Evolutionary conservation across 2,113 vertebrate species (phyloP).

Genomic region (Notechis scutatus): DNA sequence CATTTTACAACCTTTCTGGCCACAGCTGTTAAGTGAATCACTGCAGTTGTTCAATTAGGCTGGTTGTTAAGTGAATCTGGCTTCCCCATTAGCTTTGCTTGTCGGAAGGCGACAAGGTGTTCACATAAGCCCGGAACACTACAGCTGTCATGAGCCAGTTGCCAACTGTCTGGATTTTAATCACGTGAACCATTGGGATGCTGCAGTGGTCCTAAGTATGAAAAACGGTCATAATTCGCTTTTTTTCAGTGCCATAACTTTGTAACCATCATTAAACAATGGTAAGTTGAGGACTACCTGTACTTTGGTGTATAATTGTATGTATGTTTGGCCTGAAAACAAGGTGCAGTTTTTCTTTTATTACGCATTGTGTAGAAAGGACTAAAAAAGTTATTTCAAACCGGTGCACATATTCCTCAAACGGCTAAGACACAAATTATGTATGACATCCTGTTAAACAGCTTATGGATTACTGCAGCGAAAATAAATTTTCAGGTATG

Average conservation of each 20-base stretch:
- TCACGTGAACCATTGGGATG: background rate
- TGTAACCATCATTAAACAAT: background rate
- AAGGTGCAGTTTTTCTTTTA: background rate
- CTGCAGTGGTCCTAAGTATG: no score
- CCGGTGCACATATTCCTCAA: background rate
- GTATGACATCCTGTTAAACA: background rate
- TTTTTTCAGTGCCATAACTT: background rate
- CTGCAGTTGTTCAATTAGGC: background rate
- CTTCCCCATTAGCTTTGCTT: background rate
- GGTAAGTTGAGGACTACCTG: background rate
- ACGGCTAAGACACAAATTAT: background rate
- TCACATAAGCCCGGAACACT: background rate
- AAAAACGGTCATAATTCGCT: background rate
- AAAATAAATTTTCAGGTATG: conserved; percentile 1
- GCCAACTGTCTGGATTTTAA: background rate
- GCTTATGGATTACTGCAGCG: background rate
- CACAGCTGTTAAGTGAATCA: background rate
- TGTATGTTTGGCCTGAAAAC: background rate
- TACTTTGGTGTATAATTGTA: background rate
- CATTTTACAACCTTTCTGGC: background rate
- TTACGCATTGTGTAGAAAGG: background rate
- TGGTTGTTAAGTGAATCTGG: background rate
- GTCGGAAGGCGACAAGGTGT: background rate
- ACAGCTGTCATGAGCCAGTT: background rate
- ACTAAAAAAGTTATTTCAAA: background rate